Evolutionary conservation across 2,797 vertebrate genomes (phyloP), one percentile per base, ranked within the genome.

Genomic region (Hafferia zeledoni): DNA sequence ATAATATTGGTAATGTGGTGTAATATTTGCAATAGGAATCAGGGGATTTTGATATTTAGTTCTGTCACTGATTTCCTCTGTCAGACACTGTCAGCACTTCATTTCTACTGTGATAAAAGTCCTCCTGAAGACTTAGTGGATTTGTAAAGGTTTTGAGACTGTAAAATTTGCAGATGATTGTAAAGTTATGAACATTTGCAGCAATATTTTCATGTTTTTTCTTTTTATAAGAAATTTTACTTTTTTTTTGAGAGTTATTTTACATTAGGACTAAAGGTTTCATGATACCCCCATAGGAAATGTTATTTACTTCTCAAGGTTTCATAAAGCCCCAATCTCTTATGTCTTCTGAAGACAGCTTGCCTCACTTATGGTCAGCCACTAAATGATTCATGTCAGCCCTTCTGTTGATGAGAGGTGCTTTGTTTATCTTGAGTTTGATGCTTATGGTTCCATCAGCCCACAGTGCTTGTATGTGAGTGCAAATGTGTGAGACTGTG

Each of bases 401-500:
- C 28, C 27, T 65, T 44, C 23, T 35, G 47, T 56, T 89, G 74
- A 57, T 35, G 39, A 61, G 70, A 84, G 46, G 30, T 39, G 11
- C 2, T 90, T 56, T 49, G n/a, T 46, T 53, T 69, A 84, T 71
- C 20, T 82, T 65, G 68, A 11, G 15, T 63, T 56, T 79, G 25
- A 30, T 52, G 9, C n/a, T 35, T 31, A 3, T 31, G 14, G 25
- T 10, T 16, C 23, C 11, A 9, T 24, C 44, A 37, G 27, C 64
- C 31, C 12, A 15, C 24, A 5, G 0, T 0, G 5, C 13, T 44
- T 2, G 0, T 8, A 0, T 8, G 22, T 1, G 3, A 61, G 41
- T 53, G 52, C 9, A 22, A 41, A 19, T 15, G 3, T 0, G 5
- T 25, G 56, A 70, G 44, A 25, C 68, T 22, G 2, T n/a, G 27